A percentile compares a stretch with the other conserved stretches of the same genome.
phyloP scores from a whole-genome alignment of 1,140 invertebrate genomes.

The Homalodisca vitripennis region DNA sequence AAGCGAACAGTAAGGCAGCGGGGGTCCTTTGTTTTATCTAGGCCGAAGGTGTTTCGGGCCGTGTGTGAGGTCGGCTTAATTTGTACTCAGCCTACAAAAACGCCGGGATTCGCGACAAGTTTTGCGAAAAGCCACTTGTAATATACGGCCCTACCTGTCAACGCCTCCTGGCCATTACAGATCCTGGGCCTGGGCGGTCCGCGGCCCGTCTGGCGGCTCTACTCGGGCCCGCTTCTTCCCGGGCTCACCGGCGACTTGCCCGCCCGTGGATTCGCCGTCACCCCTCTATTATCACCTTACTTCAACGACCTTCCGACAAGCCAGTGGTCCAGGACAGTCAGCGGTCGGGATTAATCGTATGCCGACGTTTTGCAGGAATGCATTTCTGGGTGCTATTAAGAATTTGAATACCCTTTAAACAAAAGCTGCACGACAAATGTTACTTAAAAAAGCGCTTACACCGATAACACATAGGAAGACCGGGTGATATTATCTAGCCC shows the following conservation, averaged over 20 bases:
- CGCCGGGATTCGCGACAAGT: background rate
- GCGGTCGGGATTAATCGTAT: too few species aligned
- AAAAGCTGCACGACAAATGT: too few species aligned
- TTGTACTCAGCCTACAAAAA: background rate
- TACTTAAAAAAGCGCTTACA: too few species aligned
- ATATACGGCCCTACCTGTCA: conserved; percentile 10
- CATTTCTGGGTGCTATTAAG: too few species aligned
- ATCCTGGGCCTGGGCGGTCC: background rate
- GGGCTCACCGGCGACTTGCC: background rate
- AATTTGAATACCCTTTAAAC: too few species aligned
- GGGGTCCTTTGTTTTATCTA: background rate
- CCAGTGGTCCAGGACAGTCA: too few species aligned
- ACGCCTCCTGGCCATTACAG: background rate
- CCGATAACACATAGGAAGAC: too few species aligned
- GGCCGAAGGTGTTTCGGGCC: background rate
- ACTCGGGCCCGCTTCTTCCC: background rate
- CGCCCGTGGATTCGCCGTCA: background rate
- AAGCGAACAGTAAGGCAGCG: background rate
- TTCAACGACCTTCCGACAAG: too few species aligned
- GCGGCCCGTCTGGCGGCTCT: too few species aligned
- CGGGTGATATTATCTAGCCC: too few species aligned
- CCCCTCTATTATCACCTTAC: too few species aligned
- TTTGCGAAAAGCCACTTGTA: background rate
- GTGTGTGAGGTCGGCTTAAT: background rate
- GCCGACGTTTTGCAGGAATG: too few species aligned